Evolutionary conservation across 2,888 invertebrate species (phyloP), one percentile per base, ranked within the genome.

Genomic region (Calephelis perditalis): DNA sequence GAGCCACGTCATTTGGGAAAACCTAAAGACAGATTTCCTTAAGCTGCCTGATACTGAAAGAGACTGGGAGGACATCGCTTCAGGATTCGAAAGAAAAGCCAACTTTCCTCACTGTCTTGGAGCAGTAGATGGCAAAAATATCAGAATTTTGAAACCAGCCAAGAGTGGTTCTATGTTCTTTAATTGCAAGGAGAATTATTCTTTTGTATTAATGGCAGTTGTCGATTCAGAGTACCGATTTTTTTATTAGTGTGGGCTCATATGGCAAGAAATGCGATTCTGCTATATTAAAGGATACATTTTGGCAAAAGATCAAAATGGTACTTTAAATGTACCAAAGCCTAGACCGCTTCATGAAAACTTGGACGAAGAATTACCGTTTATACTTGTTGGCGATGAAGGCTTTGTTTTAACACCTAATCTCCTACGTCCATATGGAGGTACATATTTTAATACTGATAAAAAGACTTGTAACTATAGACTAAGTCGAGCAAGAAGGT

Each of bases 391-490:
- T 2, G 26, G 26, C 26, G 26, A 26, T 26, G 3, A 26, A 26
- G 63, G 58, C 57, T 63, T 63, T 63, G 61, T 64, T 59, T 67
- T 68, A 62, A 65, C 66, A 67, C 63, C 65, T 61, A 69, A 70
- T 70, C 59, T 63, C 43, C 55, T 63, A 60, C 58, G 73, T 58
- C 74, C 71, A 56, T 73, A 70, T 66, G 68, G 71, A 58, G 73
- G 73, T 45, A 71, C 65, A 59, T 68, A 74, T 64, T 68, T 76
- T 60, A 62, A 69, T 60, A 59, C 56, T 59, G 62, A 68, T 15
- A 64, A 72, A 67, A 68, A 63, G 59, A 68, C 73, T 63, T 75
- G 71, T 65, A 77, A 78, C 65, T 75, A 77, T 67, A 63, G 76
- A 55, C 55, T 77, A 57, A 73, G 69, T 65, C 66, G 76, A 62